Conservation (phyloP, 1,140 invertebrate species). For the Drosophila malerkotliana region DNA sequence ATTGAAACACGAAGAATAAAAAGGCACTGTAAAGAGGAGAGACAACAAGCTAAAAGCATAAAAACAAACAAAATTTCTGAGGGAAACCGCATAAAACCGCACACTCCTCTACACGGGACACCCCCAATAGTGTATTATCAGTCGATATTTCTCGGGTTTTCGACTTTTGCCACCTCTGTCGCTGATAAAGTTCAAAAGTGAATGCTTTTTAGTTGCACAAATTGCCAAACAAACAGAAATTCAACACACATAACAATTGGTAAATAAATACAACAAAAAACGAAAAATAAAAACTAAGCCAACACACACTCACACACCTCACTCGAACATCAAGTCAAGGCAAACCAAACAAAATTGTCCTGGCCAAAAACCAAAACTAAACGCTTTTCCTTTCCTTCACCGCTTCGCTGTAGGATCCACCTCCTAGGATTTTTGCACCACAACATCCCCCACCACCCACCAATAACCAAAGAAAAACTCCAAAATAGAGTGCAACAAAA, state of each 20-base stretch:
- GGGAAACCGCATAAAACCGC: slow-evolving; percentile 28
- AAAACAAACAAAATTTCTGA: slow-evolving; percentile 47
- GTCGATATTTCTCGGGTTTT: slow-evolving; percentile 12
- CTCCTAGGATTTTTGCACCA: background rate
- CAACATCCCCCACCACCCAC: slow-evolving; percentile 16
- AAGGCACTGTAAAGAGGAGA: background rate
- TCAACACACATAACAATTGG: slow-evolving; percentile 23
- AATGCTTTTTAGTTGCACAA: slow-evolving; percentile 79
- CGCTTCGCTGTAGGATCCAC: background rate
- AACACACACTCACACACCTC: slow-evolving; percentile 5
- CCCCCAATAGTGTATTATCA: background rate
- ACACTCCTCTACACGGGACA: too few species aligned
- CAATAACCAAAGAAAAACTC: slow-evolving; percentile 52
- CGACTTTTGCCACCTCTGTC: slow-evolving; percentile 20
- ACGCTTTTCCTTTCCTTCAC: slow-evolving; percentile 14
- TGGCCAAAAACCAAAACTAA: slow-evolving; percentile 24
- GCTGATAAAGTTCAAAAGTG: slow-evolving; percentile 77
- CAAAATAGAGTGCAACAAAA: slow-evolving; percentile 27
- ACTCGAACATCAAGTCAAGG: slow-evolving; percentile 16
- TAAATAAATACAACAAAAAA: slow-evolving; percentile 7
- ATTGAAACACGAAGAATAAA: slow-evolving; percentile 21
- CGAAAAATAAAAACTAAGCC: background rate
- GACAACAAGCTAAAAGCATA: slow-evolving; percentile 17
- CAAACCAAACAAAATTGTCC: slow-evolving; percentile 32
- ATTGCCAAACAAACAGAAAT: slow-evolving; percentile 77